These are phyloP conservation scores for Mayetiola destructor DNA, from an alignment of 2,888 invertebrate species.

Conservation along the genomic window DNA sequence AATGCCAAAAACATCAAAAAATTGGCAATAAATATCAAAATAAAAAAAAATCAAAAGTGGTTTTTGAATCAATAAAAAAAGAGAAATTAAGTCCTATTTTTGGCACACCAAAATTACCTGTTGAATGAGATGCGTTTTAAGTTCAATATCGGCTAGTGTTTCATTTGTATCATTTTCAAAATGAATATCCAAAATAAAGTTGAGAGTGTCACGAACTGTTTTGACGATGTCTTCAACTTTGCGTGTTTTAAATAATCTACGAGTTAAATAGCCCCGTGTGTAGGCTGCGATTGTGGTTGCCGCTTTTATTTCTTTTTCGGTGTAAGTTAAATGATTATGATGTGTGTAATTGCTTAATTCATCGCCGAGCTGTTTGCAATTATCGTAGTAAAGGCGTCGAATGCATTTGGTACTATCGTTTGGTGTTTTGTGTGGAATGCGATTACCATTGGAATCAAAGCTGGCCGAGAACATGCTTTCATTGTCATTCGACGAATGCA, in stretches of 20 bases:
- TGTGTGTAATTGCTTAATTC: neutral
- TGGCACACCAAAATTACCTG: conserved; percentile 1
- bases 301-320: conserved; percentile 32
- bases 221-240: conserved; percentile 55
- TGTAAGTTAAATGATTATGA: neutral
- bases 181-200: conserved; percentile 15
- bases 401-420: neutral
- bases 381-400: neutral
- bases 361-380: neutral
- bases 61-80: neutral
- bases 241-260: conserved; percentile 66
- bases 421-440: neutral
- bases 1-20: neutral
- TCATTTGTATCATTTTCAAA: neutral
- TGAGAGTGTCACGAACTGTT: conserved; percentile 14
- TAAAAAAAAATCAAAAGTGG: neutral
- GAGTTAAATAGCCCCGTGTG: conserved; percentile 62
- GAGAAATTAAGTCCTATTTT: neutral
- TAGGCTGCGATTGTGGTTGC: conserved; percentile 52
- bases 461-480: neutral
- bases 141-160: neutral
- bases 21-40: neutral
- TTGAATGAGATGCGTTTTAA: neutral
- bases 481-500: no score
- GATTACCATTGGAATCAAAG: neutral